Base-by-base conservation (phyloP, 2,113 vertebrate genomes). In the Cnemophilus loriae region DNA sequence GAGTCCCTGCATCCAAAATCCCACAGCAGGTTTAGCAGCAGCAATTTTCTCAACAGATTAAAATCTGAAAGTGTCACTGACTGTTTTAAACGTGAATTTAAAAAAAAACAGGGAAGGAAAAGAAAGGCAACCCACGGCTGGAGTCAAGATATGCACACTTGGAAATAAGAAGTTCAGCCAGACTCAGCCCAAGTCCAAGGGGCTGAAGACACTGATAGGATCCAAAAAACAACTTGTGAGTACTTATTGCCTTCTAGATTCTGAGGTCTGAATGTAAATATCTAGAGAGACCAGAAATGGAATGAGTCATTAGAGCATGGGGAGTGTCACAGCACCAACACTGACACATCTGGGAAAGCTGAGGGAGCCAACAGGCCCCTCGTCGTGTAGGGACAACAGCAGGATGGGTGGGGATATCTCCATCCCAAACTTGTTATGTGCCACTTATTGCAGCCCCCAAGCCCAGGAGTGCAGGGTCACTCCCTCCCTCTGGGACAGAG, bases 331-430 rank as follows among this genome's bases (percentile, higher is more conserved):
- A 56, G 85, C 23, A 5, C 13, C 5, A 32, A 5, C 22, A 17
- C 1, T 22, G 46, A 33, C 27, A 11, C 7, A n/a, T 5, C 56
- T 41, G 52, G 47, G 6, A 7, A 12, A 27, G 49, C 49, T 41
- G 23, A 16, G 53, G 71, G 56, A 86, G 23, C 64, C 42, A 30
- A n/a, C 7, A n/a, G 75, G 39, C 28, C 23, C 16, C 1, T 32
- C 11, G 1, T 0, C 15, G 59, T 6, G 46, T 1, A 28, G 63
- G 37, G 50, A 64, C 67, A 76, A 1, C 27, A 6, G 0, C 39
- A 20, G 1, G 11, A 16, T 3, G 8, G 2, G 49, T 13, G 82
- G 52, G 64, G 67, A 55, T 9, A 30, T 18, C 20, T 52, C 85
- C 76, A 16, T 6, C 41, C 73, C 20, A 44, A 8, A 24, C 24